phyloP scores from a whole-genome alignment of 2,113 vertebrate genomes.

The Oxygymnocypris stewartii region DNA sequence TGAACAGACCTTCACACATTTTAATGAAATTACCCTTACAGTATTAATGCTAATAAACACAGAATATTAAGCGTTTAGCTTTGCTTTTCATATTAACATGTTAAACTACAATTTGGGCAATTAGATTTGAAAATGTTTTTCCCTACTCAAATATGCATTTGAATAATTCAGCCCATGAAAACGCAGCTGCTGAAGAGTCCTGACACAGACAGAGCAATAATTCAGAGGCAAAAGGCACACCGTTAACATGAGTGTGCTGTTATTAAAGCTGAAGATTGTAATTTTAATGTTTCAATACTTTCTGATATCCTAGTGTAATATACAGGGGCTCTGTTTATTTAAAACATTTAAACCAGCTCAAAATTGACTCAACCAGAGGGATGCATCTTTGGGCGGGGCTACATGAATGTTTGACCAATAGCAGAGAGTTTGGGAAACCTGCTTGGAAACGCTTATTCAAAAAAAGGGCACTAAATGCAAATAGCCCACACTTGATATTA shows the following conservation, averaged over 20 bases:
- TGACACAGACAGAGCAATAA: background rate
- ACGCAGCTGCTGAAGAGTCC: background rate
- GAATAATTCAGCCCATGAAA: slow-evolving; percentile 20
- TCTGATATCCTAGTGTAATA: background rate
- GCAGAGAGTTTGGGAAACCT: background rate
- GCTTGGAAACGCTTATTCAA: background rate
- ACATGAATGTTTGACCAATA: background rate
- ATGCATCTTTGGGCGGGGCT: background rate
- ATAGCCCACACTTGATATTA: too few species aligned
- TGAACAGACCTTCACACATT: background rate
- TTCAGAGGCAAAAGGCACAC: background rate
- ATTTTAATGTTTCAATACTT: background rate
- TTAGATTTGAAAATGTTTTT: background rate
- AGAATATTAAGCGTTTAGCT: background rate
- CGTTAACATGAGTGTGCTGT: background rate
- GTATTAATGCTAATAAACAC: slow-evolving; percentile 3
- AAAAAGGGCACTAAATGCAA: background rate
- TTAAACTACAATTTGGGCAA: background rate
- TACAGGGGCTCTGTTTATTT: background rate
- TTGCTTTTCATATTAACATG: background rate
- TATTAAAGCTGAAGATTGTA: background rate
- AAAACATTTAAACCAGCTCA: background rate
- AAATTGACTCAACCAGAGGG: background rate
- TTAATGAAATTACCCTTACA: background rate
- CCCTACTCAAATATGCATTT: background rate